A percentile compares a stretch with the other conserved stretches of the same genome.
phyloP scores from a whole-genome alignment of 53 echinoderm and acorn worm genomes.

The Glandiceps talaboti region DNA sequence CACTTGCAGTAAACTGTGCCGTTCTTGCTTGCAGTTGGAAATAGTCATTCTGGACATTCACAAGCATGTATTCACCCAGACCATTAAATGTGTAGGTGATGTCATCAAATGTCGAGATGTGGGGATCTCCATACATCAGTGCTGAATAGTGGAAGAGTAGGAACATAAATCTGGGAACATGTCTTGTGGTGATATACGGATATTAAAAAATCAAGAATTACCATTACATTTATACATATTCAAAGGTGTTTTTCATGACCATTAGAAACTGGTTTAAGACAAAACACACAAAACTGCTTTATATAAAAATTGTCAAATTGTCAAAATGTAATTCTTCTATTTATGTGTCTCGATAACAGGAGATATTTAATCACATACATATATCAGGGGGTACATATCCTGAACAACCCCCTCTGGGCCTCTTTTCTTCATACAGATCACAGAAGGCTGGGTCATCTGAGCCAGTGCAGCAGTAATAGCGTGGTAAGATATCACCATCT shows the following conservation, averaged over 20 bases:
- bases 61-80: constrained; percentile 72
- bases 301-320: too few species aligned
- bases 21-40: not conserved
- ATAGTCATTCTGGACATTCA: constrained; percentile 24
- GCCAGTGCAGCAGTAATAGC: constrained; percentile 10
- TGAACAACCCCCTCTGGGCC: not conserved
- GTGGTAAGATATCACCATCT: constrained; percentile 12
- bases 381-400: constrained; percentile 5
- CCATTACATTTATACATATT: too few species aligned
- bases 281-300: too few species aligned
- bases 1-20: not conserved
- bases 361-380: too few species aligned
- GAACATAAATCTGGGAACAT: too few species aligned
- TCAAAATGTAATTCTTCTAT: too few species aligned
- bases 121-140: constrained; percentile 85
- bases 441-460: constrained; percentile 7
- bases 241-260: too few species aligned
- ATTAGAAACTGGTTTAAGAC: too few species aligned
- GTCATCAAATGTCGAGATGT: constrained; percentile 76
- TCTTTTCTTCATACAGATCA: constrained; percentile 1
- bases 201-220: too few species aligned
- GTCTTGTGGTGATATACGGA: too few species aligned
- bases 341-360: too few species aligned
- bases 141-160: too few species aligned
- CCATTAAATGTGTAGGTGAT: constrained; percentile 83